These are phyloP conservation scores for Crotalus viridis DNA, from an alignment of 2,113 vertebrate genomes.

Conservation along the genomic window DNA sequence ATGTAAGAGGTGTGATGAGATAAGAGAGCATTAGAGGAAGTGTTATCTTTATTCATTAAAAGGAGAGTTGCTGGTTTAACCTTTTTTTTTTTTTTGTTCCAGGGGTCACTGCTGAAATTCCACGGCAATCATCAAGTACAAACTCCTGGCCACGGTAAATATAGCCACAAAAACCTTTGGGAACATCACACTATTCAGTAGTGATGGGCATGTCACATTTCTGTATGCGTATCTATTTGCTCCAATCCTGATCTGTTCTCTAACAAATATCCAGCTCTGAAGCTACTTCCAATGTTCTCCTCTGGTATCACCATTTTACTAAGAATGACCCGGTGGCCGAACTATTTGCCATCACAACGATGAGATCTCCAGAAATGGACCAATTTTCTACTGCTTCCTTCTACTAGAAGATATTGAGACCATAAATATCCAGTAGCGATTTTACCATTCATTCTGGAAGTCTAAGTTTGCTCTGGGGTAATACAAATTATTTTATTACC, in stretches of 20 bases:
- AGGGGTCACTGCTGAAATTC: constrained; percentile 12
- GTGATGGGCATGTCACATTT: neutral
- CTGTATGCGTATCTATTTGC: neutral
- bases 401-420: neutral
- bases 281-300: neutral
- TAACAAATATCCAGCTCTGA: neutral
- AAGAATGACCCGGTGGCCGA: neutral
- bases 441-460: neutral
- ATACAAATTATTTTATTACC: neutral
- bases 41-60: constrained; percentile 57
- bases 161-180: neutral
- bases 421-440: neutral
- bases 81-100: fast-evolving
- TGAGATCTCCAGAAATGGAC: neutral
- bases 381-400: neutral
- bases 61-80: constrained; percentile 49
- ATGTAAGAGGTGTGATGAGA: constrained; percentile 17
- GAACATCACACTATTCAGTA: neutral
- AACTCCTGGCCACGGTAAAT: neutral
- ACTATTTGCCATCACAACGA: neutral
- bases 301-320: neutral
- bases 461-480: neutral
- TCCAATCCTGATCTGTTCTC: neutral
- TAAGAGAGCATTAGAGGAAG: constrained; percentile 19
- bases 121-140: constrained; percentile 9